Evolutionary conservation across 1,140 invertebrate genomes (phyloP), one percentile per base, ranked within the genome.

Genomic region (Phymastichus coffea): DNA sequence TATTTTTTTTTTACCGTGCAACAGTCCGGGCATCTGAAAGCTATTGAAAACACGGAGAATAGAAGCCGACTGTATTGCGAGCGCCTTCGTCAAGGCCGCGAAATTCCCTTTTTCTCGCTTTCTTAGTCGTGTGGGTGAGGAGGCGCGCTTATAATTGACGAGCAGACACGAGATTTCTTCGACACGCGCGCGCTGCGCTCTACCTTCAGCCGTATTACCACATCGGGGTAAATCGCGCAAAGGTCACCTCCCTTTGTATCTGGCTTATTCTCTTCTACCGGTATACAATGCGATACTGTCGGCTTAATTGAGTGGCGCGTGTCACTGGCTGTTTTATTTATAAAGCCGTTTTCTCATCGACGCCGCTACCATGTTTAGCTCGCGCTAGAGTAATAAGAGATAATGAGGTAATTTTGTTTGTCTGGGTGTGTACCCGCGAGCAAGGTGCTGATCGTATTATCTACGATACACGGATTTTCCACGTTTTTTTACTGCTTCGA

Each of bases 261-360:
- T n/a, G n/a, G n/a, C n/a, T n/a, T n/a, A n/a, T 43, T 37, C 2
- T n/a, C 10, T 1, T 25, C 1, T 0, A 4, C 4, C 20, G 0
- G 2, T 0, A 1, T 10, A 14, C 33, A 28, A 37, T 47, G 23
- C n/a, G n/a, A n/a, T 38, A 17, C 43, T 15, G 54, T 40, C 33
- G 15, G 20, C 14, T 48, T 48, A 57, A 57, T 48, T 57, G 35
- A 47, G 33, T 38, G 30, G 44, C 54, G 23, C 43, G 9, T 57
- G 53, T 25, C 41, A 55, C 30, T 22, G 41, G 2, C 14, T 12
- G n/a, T n/a, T 20, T 1, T 12, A 46, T 46, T 33, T 22, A 46
- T 25, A 46, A 43, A 14, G 10, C 1, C n/a, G 14, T 2, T 4
- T 10, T 20, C 25, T 37, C 8, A 30, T 12, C 43, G 15, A n/a